Percentiles rank a stretch among this genome's conserved stretches.
These are phyloP conservation scores for Linnaemya tessellans DNA, from an alignment of 2,888 invertebrate genomes.

Conservation along the genomic window DNA sequence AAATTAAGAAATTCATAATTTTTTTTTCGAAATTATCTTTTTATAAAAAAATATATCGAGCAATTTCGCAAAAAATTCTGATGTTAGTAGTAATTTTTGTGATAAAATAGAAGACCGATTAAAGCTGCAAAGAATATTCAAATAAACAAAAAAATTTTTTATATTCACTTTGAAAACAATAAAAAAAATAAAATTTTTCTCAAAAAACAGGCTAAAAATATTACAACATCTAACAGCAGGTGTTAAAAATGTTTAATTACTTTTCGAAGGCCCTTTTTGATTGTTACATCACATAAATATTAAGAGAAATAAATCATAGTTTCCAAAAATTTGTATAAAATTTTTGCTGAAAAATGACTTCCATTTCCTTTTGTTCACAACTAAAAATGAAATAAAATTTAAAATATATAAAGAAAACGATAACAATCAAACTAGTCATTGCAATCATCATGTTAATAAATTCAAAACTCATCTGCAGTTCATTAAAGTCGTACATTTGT, in stretches of 20 bases:
- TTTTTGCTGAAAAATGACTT: neutral
- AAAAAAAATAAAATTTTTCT: neutral
- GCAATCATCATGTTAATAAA: conserved; percentile 27
- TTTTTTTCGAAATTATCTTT: too few relatives aligned
- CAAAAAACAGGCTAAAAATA: neutral
- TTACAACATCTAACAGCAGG: neutral
- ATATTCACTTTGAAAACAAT: neutral
- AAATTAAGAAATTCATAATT: too few relatives aligned
- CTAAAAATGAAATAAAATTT: neutral
- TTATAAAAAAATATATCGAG: too few relatives aligned
- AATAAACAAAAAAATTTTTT: neutral
- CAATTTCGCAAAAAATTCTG: too few relatives aligned
- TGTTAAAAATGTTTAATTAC: neutral
- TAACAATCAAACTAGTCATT: neutral
- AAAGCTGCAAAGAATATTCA: neutral
- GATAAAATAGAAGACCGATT: neutral
- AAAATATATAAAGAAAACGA: neutral
- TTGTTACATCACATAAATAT: neutral
- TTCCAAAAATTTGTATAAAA: neutral
- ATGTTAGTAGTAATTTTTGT: neutral
- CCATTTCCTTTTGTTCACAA: neutral
- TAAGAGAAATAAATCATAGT: neutral
- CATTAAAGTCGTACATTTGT: conserved; percentile 65
- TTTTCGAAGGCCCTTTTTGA: neutral
- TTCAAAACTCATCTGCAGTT: conserved; percentile 64